Conservation (phyloP, 2,113 vertebrate species). For the Dicerorhinus sumatrensis region DNA sequence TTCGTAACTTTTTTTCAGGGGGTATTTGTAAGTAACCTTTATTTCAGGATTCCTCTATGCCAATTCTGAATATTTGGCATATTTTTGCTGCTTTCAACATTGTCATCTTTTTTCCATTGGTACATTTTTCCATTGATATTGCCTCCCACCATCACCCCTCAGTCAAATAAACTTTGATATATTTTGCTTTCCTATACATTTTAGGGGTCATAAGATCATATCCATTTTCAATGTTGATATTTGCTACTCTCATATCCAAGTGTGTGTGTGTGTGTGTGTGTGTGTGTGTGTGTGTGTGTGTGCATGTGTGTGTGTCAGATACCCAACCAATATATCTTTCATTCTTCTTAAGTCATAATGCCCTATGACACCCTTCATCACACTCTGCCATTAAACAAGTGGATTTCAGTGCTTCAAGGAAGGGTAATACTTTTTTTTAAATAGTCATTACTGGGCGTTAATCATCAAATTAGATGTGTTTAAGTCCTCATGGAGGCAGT, state of each 20-base stretch:
- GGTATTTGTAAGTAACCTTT: background rate
- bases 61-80: background rate
- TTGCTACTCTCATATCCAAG: background rate
- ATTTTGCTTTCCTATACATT: background rate
- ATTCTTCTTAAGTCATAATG: slow-evolving; percentile 10
- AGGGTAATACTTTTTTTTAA: background rate
- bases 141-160: background rate
- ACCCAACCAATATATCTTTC: background rate
- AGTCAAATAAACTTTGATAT: background rate
- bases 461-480: background rate
- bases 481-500: background rate
- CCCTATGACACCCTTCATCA: background rate
- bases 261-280: background rate
- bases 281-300: background rate
- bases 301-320: background rate
- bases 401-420: background rate
- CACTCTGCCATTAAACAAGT: background rate
- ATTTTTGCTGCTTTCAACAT: background rate
- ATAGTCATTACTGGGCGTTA: background rate
- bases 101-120: background rate
- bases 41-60: background rate
- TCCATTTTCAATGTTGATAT: background rate
- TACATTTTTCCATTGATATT: background rate
- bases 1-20: background rate
- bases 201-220: background rate